Evolutionary conservation across 2,113 vertebrate genomes (phyloP).

Genomic region (rabbit (Oryctolagus cuniculus)): mOryCun1.1 NC_091453.1:53806001-53806500

Average conservation of each 20-base stretch:
- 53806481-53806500: slow-evolving; percentile 94
- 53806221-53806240: slow-evolving; percentile 91
- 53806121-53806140: slow-evolving; percentile 93
- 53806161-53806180: slow-evolving; percentile 92
- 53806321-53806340: slow-evolving; percentile 95
- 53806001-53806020: slow-evolving; percentile 94
- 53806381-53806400: slow-evolving; percentile 93
- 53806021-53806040: slow-evolving; percentile 94
- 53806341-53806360: slow-evolving; percentile 94
- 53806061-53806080: slow-evolving; percentile 91
- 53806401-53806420: slow-evolving; percentile 99
- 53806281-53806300: slow-evolving; percentile 97
- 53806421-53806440: slow-evolving; percentile 96
- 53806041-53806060: slow-evolving; percentile 94
- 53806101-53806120: slow-evolving; percentile 96
- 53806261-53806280: slow-evolving; percentile 97
- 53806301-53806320: slow-evolving; percentile 95
- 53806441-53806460: slow-evolving; percentile 95
- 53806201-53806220: slow-evolving; percentile 95
- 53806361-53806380: slow-evolving; percentile 88
- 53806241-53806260: slow-evolving; percentile 97
- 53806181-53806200: slow-evolving; percentile 92
- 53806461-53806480: slow-evolving; percentile 97
- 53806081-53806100: slow-evolving; percentile 93
- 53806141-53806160: slow-evolving; percentile 93